Conservation (phyloP, 2,113 vertebrate genomes). For the Chloroceryle aenea region DNA sequence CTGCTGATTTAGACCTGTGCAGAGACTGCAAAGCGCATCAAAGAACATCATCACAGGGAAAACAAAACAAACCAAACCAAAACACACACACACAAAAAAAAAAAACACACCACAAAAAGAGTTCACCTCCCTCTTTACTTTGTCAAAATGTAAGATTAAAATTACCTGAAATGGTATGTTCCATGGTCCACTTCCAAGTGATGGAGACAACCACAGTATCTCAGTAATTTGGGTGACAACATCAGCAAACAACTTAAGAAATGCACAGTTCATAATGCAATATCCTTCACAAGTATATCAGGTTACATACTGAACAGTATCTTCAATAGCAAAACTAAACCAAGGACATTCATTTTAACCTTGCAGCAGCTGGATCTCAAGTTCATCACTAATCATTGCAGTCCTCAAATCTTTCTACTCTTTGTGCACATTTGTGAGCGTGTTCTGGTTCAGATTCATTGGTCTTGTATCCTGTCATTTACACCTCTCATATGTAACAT, state of each 20-base stretch:
- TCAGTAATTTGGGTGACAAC: background rate
- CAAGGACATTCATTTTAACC: background rate
- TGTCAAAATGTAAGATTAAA: background rate
- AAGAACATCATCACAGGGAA: background rate
- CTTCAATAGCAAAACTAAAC: background rate
- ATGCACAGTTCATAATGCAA: background rate
- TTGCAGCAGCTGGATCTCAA: background rate
- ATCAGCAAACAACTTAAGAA: slow-evolving; percentile 6
- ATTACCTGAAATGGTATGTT: slow-evolving; percentile 12
- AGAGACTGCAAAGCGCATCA: background rate
- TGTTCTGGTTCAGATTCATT: background rate
- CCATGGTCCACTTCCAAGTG: background rate
- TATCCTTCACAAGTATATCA: background rate
- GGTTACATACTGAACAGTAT: background rate
- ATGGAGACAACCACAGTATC: background rate
- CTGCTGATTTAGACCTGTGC: background rate
- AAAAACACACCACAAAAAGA: background rate
- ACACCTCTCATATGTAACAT: background rate
- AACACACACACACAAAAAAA: too few species aligned
- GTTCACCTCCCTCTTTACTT: background rate
- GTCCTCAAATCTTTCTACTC: background rate
- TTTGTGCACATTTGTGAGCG: background rate
- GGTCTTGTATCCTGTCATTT: background rate
- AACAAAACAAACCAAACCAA: too few species aligned
- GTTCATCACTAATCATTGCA: background rate